Percentiles rank a stretch among this genome's conserved stretches.
These are phyloP conservation scores for Callospermophilus lateralis DNA, from an alignment of 2,113 vertebrate species.

Conservation along the genomic window DNA sequence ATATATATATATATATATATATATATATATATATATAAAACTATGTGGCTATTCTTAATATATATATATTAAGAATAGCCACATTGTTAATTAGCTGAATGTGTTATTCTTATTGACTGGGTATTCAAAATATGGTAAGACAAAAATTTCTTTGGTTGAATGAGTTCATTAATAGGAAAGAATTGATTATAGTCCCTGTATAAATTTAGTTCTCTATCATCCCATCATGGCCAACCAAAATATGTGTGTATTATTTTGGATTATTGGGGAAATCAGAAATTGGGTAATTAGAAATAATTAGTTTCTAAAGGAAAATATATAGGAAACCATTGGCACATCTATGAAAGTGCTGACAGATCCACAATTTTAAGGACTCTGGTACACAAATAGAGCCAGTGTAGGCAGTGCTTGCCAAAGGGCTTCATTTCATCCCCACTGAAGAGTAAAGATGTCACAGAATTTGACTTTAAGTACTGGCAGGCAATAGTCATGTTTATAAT, in stretches of 20 bases:
- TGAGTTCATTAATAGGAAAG: slow-evolving; percentile 56
- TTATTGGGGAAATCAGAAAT: slow-evolving; percentile 66
- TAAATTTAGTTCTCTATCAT: slow-evolving; percentile 56
- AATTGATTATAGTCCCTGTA: slow-evolving; percentile 31
- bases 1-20: neutral
- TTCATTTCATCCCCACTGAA: neutral
- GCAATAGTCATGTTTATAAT: neutral
- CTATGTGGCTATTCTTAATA: too few relatives aligned
- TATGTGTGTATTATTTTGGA: slow-evolving; percentile 45
- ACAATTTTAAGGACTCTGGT: neutral
- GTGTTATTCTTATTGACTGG: neutral
- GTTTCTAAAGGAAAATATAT: slow-evolving; percentile 67
- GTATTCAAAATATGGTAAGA: neutral
- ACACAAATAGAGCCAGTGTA: too few relatives aligned
- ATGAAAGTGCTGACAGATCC: neutral
- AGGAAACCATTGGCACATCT: slow-evolving; percentile 67
- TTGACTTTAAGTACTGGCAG: neutral
- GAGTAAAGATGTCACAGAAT: neutral
- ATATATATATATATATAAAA: neutral
- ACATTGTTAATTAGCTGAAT: neutral
- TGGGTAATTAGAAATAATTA: slow-evolving; percentile 77
- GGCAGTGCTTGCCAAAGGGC: neutral
- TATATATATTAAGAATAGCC: neutral
- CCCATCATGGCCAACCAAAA: slow-evolving; percentile 64
- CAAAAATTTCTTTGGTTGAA: slow-evolving; percentile 25